A percentile compares a stretch with the other conserved stretches of the same genome.
Evolutionary conservation across 2,113 vertebrate species (phyloP).

Genomic region (Lepus americanus): DNA sequence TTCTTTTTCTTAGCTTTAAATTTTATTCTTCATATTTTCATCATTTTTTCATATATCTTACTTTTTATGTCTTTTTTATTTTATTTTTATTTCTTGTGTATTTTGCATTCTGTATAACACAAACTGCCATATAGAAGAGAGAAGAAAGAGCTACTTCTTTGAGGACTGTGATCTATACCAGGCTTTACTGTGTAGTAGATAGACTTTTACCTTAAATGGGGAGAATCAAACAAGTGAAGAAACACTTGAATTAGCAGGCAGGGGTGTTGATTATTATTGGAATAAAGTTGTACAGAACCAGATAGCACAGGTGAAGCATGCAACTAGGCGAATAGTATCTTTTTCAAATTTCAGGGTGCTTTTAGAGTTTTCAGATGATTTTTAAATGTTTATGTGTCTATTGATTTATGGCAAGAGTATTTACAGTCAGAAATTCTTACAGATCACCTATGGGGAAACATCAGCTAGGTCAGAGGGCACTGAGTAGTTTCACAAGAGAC

Average conservation of each 20-base stretch:
- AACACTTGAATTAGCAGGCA: neutral
- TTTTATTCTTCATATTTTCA: neutral
- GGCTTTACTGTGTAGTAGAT: rapidly evolving
- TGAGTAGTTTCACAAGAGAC: neutral
- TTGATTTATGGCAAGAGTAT: neutral
- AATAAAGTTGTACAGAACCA: rapidly evolving
- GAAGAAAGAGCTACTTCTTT: neutral
- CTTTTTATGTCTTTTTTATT: neutral
- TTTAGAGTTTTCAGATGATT: neutral
- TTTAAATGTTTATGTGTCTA: neutral
- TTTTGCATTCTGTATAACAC: neutral
- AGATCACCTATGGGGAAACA: neutral
- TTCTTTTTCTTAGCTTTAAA: neutral
- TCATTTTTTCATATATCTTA: neutral
- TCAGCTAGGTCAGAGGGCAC: too few species aligned
- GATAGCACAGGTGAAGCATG: neutral
- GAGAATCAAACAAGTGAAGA: neutral
- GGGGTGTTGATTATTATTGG: neutral
- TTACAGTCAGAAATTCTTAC: neutral
- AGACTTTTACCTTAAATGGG: neutral
- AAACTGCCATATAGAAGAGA: neutral
- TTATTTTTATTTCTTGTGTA: neutral
- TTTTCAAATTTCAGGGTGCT: neutral
- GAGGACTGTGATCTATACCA: neutral
- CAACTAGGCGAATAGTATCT: rapidly evolving